Evolutionary conservation across 2,888 invertebrate genomes (phyloP).

Genomic region (Saturnia japonica): DNA sequence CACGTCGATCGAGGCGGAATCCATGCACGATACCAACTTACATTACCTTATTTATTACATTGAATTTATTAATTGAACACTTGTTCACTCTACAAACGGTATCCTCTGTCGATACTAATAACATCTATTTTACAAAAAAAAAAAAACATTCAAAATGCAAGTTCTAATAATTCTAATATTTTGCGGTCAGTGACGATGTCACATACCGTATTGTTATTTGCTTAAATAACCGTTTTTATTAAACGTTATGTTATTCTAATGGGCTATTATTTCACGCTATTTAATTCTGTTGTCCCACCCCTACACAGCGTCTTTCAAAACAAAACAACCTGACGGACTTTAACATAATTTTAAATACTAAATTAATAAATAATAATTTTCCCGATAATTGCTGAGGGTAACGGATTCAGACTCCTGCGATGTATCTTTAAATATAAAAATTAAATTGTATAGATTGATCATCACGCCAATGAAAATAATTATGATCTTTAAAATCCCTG

Average conservation of each 20-base stretch:
- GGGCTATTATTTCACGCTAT: conserved; percentile 29
- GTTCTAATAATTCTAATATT: background rate
- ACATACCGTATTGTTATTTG: conserved; percentile 12
- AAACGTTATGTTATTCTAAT: conserved; percentile 13
- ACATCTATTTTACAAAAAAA: background rate
- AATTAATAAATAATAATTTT: background rate
- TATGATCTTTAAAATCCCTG: background rate
- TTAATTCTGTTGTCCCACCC: conserved; percentile 22
- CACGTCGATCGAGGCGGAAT: no score
- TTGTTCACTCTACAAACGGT: background rate
- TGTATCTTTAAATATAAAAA: no score
- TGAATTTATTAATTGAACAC: no score
- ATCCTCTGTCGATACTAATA: background rate
- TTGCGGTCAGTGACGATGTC: conserved; percentile 4
- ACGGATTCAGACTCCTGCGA: no score
- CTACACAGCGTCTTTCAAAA: background rate
- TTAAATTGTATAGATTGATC: no score
- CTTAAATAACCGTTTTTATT: conserved; percentile 10
- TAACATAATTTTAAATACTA: background rate
- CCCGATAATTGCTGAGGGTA: no score
- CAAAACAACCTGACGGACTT: background rate
- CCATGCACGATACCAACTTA: no score
- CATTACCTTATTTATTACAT: no score
- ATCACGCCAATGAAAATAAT: background rate
- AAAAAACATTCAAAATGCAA: background rate